Conservation (phyloP, 2,888 invertebrate genomes). For the Drosophila putrida region DNA sequence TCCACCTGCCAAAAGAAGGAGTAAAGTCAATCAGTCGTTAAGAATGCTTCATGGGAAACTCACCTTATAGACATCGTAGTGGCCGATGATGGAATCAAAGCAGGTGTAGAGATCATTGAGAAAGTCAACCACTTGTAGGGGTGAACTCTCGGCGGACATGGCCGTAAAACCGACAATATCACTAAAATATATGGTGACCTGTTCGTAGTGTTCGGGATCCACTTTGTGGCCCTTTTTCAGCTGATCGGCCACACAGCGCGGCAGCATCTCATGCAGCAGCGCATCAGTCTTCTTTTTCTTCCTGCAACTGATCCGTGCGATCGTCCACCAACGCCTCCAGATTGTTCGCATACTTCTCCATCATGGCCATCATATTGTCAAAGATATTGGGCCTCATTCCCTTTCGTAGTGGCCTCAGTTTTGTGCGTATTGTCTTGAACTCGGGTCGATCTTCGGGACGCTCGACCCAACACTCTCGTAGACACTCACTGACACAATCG, state of each 20-base stretch:
- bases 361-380: slow-evolving; percentile 99
- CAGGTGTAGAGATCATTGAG: slow-evolving; percentile 97
- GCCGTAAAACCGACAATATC: slow-evolving; percentile 97
- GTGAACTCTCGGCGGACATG: slow-evolving; percentile 96
- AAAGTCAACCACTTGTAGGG: slow-evolving; percentile 96
- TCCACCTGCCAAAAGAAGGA: slow-evolving; percentile 86
- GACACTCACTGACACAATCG: slow-evolving; percentile 93
- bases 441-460: slow-evolving; percentile 92
- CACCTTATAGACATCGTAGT: slow-evolving; percentile 96
- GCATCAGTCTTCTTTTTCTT: slow-evolving; percentile 98
- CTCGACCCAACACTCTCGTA: slow-evolving; percentile 95
- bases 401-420: slow-evolving; percentile 92
- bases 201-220: slow-evolving; percentile 95
- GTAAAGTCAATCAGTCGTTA: too few species aligned
- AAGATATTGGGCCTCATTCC: slow-evolving; percentile 98
- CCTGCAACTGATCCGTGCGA: slow-evolving; percentile 95
- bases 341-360: slow-evolving; percentile 98
- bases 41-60: not conserved
- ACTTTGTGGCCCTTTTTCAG: slow-evolving; percentile 95
- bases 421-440: slow-evolving; percentile 92
- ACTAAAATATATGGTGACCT: slow-evolving; percentile 95
- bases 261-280: slow-evolving; percentile 94
- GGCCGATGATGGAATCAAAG: slow-evolving; percentile 96
- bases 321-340: slow-evolving; percentile 97
- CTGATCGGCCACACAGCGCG: slow-evolving; percentile 96